A percentile compares a stretch with the other conserved stretches of the same genome.
Conservation (phyloP, 2,113 vertebrate species). For the Apaloderma vittatum region DNA sequence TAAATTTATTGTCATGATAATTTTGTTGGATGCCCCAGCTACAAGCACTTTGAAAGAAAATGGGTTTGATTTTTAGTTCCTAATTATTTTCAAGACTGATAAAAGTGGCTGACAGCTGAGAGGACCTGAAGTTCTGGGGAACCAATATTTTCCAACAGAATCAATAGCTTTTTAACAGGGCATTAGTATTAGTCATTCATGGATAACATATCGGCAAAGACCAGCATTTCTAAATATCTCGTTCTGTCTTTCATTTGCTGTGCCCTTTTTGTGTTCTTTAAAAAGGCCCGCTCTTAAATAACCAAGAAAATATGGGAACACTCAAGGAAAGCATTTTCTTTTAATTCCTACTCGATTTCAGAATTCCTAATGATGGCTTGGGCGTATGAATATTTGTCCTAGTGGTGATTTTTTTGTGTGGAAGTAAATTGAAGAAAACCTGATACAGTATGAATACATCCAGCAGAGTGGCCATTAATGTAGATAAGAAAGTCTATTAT, state of each 20-base stretch:
- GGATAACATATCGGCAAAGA: constrained; percentile 13
- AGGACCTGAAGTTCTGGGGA: neutral
- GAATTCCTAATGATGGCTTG: neutral
- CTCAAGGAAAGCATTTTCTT: neutral
- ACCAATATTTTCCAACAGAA: constrained; percentile 16
- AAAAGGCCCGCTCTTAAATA: neutral
- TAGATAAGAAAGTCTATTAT: neutral
- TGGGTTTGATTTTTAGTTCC: neutral
- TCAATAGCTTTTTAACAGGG: neutral
- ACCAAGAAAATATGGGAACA: neutral
- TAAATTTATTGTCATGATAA: neutral
- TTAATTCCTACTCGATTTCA: constrained; percentile 7
- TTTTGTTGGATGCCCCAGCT: neutral
- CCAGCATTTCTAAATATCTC: neutral
- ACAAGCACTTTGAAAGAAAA: constrained; percentile 1
- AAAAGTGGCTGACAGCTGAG: neutral
- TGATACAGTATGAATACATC: neutral
- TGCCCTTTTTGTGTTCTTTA: neutral
- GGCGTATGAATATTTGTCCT: neutral
- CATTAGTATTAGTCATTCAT: neutral
- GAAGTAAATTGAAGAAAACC: constrained; percentile 40
- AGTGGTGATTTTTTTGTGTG: constrained; percentile 4
- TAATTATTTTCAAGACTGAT: constrained; percentile 1
- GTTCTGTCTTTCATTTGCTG: neutral
- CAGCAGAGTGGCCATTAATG: neutral